These are phyloP conservation scores for Enteromius unitaeniatus DNA, from an alignment of 2,797 vertebrate species.

Conservation along the genomic window DNA sequence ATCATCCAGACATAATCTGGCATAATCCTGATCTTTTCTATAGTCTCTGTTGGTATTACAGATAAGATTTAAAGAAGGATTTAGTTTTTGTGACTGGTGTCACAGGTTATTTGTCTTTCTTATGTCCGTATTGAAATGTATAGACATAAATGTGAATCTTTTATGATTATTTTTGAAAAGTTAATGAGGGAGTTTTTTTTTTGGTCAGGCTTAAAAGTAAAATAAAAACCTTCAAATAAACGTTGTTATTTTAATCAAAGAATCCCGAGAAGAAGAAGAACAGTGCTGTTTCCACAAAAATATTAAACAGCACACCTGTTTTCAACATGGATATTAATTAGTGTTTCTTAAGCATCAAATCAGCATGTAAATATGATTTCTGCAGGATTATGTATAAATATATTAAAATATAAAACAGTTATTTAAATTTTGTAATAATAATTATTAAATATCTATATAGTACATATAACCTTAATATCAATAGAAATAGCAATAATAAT, in stretches of 20 bases:
- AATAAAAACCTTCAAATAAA: not conserved
- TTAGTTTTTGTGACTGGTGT: not conserved
- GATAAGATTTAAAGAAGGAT: not conserved
- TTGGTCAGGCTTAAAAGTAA: not conserved
- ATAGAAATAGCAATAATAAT: not conserved
- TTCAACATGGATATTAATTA: not conserved
- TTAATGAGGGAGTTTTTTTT: not conserved
- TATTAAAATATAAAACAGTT: not conserved
- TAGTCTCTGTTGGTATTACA: constrained; percentile 14
- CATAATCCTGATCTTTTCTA: constrained; percentile 24
- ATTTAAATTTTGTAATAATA: not conserved
- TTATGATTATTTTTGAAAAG: not conserved
- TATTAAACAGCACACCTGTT: not conserved
- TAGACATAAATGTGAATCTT: not conserved
- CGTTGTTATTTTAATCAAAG: not conserved
- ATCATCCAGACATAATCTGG: constrained; percentile 30
- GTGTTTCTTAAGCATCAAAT: not conserved
- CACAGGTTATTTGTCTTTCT: not conserved
- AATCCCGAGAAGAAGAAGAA: not conserved
- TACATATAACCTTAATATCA: not conserved
- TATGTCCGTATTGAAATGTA: not conserved
- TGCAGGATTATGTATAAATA: not conserved
- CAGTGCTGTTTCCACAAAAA: not conserved
- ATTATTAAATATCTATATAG: not conserved
- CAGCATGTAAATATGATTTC: not conserved